Evolutionary conservation across 2,888 invertebrate genomes (phyloP), one percentile per base, ranked within the genome.

Genomic region (Platypus cylindrus): DNA sequence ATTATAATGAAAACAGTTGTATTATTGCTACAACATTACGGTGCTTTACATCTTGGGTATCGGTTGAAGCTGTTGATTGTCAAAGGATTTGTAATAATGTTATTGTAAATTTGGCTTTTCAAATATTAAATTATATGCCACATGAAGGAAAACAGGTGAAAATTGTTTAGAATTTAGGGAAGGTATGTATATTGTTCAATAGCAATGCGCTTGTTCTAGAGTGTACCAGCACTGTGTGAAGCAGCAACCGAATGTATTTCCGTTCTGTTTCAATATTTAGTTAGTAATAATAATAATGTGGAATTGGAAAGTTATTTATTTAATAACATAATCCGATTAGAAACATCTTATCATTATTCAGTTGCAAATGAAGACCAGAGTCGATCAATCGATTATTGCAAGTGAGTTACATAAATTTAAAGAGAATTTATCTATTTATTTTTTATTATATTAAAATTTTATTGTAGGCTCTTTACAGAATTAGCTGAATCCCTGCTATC

Each of bases 291-390:
- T 49, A 76, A 76, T 49, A 71, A 78, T 43, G 73, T 76, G 42
- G 70, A 74, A 30, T 65, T 94, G 34, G 87, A 91, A 51, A 65
- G 75, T 45, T 73, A 81, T 42, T 66, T 95, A 36, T 90, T 90
- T 59, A 76, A 79, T 45, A 83, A 81, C 45, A 78, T 94, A 25
- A 66, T 82, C 43, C 68, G 75, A 18, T 65, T 95, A 40, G 86
- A 89, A 50, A 76, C 80, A 43, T 76, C 86, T 9, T 95, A 93
- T 59, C 89, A 91, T 52, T 64, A 85, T 56, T 84, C 91, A 2
- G 91, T 94, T 2, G 89, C 87, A 2, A 79, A 83, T 41, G 95
- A 95, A 62, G 93, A 95, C 54, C 79, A 83, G 45, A 91, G 91
- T 65, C 93, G 89, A 70, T 84, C 89, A 2, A 75, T 86, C 42